Evolutionary conservation across 2,888 invertebrate genomes (phyloP), one percentile per base, ranked within the genome.

Genomic region (Drosophila stalkeri): DNA sequence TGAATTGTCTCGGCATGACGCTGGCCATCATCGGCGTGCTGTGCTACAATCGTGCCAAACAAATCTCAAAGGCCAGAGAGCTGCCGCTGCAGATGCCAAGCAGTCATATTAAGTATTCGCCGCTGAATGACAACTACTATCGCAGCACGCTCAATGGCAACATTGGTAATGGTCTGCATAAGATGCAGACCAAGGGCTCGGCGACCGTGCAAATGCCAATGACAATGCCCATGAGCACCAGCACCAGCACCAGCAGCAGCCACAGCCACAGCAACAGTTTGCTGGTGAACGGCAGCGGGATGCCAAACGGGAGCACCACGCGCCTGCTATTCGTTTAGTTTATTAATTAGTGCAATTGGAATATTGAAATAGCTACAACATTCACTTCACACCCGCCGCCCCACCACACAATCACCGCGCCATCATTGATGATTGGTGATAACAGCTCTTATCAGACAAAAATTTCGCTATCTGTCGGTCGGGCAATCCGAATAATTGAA

Each of bases 1-100:
- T 96, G 59, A 99, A 99, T 93, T 94, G 98, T 80, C 94, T 96
- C 60, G 99, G 99, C 74, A 99, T 99, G 98, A 94, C 96, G 75
- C 93, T 98, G 84, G 98, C 99, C 51, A 96, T 98, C 80, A 93
- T 96, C 68, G 99, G 99, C 72, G 99, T 99, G 70, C 94, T 99
- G 51, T 95, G 95, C 77, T 99, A 99, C 93, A 98, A 99, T 93
- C 96, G 97, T 94, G 96, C 96, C 2, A 96, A 96, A 92, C 96
- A 96, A 82, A 95, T 96, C 86, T 95, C 96, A 46, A 94, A 94
- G 77, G 91, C 95, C 46, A 94, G 94, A 65, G 92, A 92, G 20
- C 54, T 80, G 92, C 94, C 39, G 76, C 94, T 79, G 4, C 93
- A 93, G 64, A 92, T 92, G 47, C 92, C 93, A 52, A 92, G 78